Conservation (phyloP, 1,140 invertebrate species). For the Brachionus paranguensis region DNA sequence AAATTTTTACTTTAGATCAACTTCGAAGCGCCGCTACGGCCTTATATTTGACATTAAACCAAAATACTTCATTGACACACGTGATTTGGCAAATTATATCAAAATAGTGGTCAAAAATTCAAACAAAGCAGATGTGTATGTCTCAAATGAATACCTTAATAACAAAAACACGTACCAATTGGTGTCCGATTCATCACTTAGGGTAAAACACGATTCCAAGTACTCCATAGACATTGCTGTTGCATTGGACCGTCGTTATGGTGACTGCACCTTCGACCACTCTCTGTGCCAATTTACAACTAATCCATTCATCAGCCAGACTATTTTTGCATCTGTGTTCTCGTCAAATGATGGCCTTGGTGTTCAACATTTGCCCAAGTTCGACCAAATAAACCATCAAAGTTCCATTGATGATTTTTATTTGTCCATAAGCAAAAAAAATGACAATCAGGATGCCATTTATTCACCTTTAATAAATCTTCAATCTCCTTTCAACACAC, state of each 20-base stretch:
- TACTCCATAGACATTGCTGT: neutral
- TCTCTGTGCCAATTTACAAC: neutral
- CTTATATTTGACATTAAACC: neutral
- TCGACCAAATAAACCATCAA: neutral
- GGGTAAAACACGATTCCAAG: neutral
- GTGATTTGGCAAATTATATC: neutral
- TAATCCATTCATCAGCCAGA: neutral
- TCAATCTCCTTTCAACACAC: neutral
- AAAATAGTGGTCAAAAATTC: neutral
- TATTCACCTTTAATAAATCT: neutral
- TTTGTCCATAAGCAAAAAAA: neutral
- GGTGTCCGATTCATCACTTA: neutral
- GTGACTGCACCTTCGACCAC: slow-evolving; percentile 19
- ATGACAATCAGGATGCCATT: neutral
- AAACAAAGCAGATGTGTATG: neutral
- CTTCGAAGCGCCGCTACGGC: neutral
- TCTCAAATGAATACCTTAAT: neutral
- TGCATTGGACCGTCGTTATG: neutral
- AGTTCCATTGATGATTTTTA: slow-evolving; percentile 5
- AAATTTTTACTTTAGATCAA: neutral
- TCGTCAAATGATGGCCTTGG: neutral
- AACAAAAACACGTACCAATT: neutral
- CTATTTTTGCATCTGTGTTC: neutral
- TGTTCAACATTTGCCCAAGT: neutral
- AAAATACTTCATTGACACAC: neutral